Conservation (phyloP, 2,888 invertebrate genomes). For the Drosophila mercatorum region DNA sequence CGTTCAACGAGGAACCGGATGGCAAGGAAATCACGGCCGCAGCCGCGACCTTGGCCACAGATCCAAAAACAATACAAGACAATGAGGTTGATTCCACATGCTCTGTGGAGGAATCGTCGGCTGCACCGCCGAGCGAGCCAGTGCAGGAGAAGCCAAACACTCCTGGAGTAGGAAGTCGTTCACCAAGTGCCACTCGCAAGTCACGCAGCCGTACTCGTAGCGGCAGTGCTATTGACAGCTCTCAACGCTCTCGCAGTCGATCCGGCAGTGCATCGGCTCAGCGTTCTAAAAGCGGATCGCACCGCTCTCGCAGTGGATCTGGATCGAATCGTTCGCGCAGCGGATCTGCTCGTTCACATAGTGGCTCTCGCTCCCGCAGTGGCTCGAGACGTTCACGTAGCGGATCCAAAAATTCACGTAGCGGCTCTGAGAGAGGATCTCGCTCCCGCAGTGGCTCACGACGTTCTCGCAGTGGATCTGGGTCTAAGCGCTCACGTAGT, state of each 20-base stretch:
- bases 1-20: conserved; percentile 24
- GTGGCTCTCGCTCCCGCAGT: conserved; percentile 44
- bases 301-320: conserved; percentile 74
- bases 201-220: conserved; percentile 73
- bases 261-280: conserved; percentile 56
- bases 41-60: background rate
- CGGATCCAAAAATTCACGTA: conserved; percentile 55
- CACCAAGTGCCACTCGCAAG: conserved; percentile 72
- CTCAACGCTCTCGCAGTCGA: conserved; percentile 72
- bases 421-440: conserved; percentile 39
- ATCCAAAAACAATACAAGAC: conserved; percentile 37
- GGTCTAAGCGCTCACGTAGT: conserved; percentile 74
- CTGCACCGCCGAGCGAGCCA: conserved; percentile 5
- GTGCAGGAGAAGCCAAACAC: conserved; percentile 23
- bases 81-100: conserved; percentile 52
- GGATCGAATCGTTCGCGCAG: conserved; percentile 59
- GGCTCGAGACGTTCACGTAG: conserved; percentile 59
- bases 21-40: conserved; percentile 16
- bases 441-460: conserved; percentile 57
- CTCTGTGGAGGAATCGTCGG: conserved; percentile 20
- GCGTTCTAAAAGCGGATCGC: conserved; percentile 68
- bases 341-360: conserved; percentile 68
- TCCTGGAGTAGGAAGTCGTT: conserved; percentile 34
- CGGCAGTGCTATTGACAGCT: conserved; percentile 36
- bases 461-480: conserved; percentile 62